Evolutionary conservation across 2,797 vertebrate genomes (phyloP).

Genomic region (Chaenodraco wilsoni): DNA sequence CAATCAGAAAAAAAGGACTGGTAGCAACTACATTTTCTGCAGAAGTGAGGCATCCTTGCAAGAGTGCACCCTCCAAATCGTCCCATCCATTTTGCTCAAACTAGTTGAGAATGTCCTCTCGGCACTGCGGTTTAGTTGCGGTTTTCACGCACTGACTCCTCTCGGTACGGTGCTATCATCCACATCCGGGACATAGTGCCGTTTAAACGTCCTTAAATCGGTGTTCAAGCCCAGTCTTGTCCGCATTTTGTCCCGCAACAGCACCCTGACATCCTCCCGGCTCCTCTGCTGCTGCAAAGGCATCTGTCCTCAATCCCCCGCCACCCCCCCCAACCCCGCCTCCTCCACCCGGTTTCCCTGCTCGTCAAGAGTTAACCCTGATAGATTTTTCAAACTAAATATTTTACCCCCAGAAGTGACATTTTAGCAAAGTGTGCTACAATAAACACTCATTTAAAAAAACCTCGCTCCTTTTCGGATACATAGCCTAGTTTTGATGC

Average conservation of each 20-base stretch:
- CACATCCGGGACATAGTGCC: not conserved
- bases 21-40: slow-evolving; percentile 2
- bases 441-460: too few species aligned
- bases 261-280: slow-evolving; percentile 48
- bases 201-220: slow-evolving; percentile 15
- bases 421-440: not conserved
- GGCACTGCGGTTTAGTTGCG: not conserved
- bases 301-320: slow-evolving; percentile 58
- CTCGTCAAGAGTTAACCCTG: slow-evolving; percentile 25
- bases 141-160: not conserved
- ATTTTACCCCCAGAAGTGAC: not conserved
- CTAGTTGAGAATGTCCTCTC: slow-evolving; percentile 23
- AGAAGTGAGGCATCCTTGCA: slow-evolving; percentile 15
- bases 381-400: not conserved
- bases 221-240: slow-evolving; percentile 18
- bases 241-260: slow-evolving; percentile 56
- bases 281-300: slow-evolving; percentile 75
- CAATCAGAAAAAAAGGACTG: not conserved
- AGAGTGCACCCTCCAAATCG: slow-evolving; percentile 26
- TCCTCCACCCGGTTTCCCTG: slow-evolving; percentile 13
- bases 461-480: fast-evolving
- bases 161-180: too few species aligned
- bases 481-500: not conserved
- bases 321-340: slow-evolving; percentile 14
- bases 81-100: slow-evolving; percentile 25